Conservation (phyloP, 2,797 vertebrate genomes). For the Oryzias dopingdopingensis region DNA sequence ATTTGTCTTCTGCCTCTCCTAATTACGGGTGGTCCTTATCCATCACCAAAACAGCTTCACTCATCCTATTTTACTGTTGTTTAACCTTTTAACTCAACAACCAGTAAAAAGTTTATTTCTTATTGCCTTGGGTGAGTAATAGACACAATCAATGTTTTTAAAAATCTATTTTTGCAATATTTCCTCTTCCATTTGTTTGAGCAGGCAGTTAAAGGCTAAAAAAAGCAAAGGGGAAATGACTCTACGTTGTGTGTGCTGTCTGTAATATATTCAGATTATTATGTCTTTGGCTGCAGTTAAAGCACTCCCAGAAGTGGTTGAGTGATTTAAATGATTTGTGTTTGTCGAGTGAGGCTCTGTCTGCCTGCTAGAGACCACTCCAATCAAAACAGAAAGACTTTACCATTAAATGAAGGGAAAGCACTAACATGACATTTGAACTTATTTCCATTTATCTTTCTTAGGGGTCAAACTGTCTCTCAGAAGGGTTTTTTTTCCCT, state of each 20-base stretch:
- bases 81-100: no score
- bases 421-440: conserved; percentile 44
- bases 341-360: conserved; percentile 10
- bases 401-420: conserved; percentile 20
- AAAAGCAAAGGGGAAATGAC: no score
- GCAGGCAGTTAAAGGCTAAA: no score
- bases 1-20: no score
- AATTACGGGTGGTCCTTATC: no score
- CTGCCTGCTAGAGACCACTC: conserved; percentile 37
- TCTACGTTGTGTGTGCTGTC: background rate
- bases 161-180: no score
- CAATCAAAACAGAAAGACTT: conserved; percentile 57
- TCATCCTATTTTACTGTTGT: no score
- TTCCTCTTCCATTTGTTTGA: no score
- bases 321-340: conserved; percentile 25
- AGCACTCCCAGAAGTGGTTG: conserved; percentile 17
- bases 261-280: conserved; percentile 36
- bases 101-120: no score
- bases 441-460: conserved; percentile 40
- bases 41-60: no score
- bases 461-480: background rate
- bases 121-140: no score
- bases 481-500: background rate
- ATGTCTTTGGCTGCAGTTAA: conserved; percentile 21
- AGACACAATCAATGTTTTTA: no score